Evolutionary conservation across 1,140 invertebrate species (phyloP), one percentile per base, ranked within the genome.

Genomic region (Ylistrum balloti): DNA sequence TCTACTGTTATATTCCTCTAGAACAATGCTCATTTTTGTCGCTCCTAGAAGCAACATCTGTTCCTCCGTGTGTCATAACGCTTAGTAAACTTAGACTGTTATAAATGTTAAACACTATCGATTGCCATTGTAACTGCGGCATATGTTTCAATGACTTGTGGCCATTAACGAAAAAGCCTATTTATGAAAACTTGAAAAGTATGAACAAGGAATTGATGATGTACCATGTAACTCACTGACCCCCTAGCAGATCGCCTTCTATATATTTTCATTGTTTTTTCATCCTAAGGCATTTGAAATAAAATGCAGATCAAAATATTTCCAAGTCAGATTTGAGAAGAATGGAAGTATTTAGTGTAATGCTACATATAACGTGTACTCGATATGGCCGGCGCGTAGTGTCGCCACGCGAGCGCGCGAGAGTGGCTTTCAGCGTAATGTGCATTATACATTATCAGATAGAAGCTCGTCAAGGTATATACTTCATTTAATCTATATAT

Each of bases 401-500:
- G 56, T 74, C 56, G 22, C 22, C 56, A 74, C 13, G 22, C n/a
- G 22, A 9, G n/a, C 56, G 56, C 56, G 56, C 56, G 56, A 74
- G 56, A n/a, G 56, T 74, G n/a, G 56, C 45, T 48, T 1, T 48
- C 5, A 48, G 45, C 45, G 2, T 48, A 10, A 20, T 48, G 3
- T 5, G 45, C 22, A 9, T 48, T 48, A 48, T 48, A 48, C 45
- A 48, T 22, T 48, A 74, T 74, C 56, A 74, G 56, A 74, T 28
- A 74, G 56, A 74, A 74, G 56, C 56, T 74, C 56, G 56, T 74
- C 56, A 74, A 74, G 56, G 56, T 74, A 74, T 28, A 74, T 74
- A 74, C 56, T 74, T n/a, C 56, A 74, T 74, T 74, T 74, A 74
- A 74, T 74, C 56, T 74, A 74, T 74, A 74, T 74, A 74, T n/a